phyloP scores from a whole-genome alignment of 1,140 invertebrate genomes.

The Battus philenor region DNA sequence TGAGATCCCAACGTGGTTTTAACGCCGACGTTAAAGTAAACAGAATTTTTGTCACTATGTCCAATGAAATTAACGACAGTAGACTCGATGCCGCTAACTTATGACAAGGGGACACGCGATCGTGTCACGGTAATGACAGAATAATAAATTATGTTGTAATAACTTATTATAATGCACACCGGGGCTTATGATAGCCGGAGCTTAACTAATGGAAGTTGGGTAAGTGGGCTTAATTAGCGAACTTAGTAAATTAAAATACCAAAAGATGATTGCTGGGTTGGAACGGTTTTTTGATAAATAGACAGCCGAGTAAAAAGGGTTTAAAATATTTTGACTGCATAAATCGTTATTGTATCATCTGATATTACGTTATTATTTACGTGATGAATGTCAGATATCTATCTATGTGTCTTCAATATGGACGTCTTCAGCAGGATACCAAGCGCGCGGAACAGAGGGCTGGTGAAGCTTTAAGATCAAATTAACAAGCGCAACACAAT shows the following conservation, averaged over 20 bases:
- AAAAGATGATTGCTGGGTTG: too few species aligned
- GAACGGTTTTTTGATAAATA: too few species aligned
- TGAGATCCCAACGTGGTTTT: constrained; percentile 45
- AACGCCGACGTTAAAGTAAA: constrained; percentile 52
- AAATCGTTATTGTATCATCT: too few species aligned
- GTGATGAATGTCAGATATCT: too few species aligned
- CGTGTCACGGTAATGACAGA: constrained; percentile 68
- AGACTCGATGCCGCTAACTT: constrained; percentile 57
- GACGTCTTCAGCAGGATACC: too few species aligned
- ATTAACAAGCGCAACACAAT: too few species aligned
- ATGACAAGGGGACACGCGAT: constrained; percentile 61
- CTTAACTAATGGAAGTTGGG: constrained; percentile 36
- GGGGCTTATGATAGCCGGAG: constrained; percentile 39
- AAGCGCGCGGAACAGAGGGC: too few species aligned
- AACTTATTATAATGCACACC: constrained; percentile 66
- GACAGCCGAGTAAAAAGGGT: too few species aligned
- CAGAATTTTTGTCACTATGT: constrained; percentile 73
- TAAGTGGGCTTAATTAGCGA: constrained; percentile 55
- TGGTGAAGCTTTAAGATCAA: too few species aligned
- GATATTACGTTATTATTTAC: too few species aligned
- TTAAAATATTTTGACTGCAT: too few species aligned
- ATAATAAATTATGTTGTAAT: constrained; percentile 74
- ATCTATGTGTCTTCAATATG: too few species aligned
- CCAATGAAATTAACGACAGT: constrained; percentile 65
- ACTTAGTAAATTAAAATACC: constrained; percentile 70